phyloP scores from a whole-genome alignment of 2,888 invertebrate species.

The Rhogogaster chlorosoma region DNA sequence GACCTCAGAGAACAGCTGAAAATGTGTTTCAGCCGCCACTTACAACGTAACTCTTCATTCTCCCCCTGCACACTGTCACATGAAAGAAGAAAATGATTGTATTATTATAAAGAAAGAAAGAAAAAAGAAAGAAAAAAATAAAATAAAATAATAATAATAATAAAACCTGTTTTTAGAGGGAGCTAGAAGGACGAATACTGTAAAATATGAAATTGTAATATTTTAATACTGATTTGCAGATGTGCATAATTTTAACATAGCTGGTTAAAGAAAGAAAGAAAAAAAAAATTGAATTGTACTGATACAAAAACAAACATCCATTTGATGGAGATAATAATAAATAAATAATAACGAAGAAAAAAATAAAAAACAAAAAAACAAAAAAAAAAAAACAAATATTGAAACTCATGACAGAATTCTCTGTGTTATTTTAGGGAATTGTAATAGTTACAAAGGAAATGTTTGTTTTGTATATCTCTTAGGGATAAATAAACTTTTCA shows the following conservation, averaged over 20 bases:
- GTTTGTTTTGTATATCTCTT: constrained; percentile 83
- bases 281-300: constrained; percentile 28
- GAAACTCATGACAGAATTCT: constrained; percentile 78
- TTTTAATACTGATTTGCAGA: constrained; percentile 79
- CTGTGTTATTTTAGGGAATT: constrained; percentile 81
- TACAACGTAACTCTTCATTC: constrained; percentile 65
- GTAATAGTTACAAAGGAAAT: constrained; percentile 79
- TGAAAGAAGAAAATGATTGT: constrained; percentile 47
- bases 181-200: constrained; percentile 67
- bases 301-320: constrained; percentile 58
- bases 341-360: constrained; percentile 49
- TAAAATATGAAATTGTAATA: constrained; percentile 78
- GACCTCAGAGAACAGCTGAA: not conserved
- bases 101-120: constrained; percentile 51
- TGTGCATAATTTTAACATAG: constrained; percentile 77
- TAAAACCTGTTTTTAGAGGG: constrained; percentile 59
- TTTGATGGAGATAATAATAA: constrained; percentile 61
- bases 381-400: constrained; percentile 52
- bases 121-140: constrained; percentile 53
- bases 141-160: constrained; percentile 55
- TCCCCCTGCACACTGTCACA: constrained; percentile 64
- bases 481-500: constrained; percentile 82
- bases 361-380: constrained; percentile 14
- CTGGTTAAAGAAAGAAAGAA: constrained; percentile 70
- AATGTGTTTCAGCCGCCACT: constrained; percentile 57